These are phyloP conservation scores for Sebastes matsubarae DNA, from an alignment of 2,797 vertebrate species.

Conservation along the genomic window DNA sequence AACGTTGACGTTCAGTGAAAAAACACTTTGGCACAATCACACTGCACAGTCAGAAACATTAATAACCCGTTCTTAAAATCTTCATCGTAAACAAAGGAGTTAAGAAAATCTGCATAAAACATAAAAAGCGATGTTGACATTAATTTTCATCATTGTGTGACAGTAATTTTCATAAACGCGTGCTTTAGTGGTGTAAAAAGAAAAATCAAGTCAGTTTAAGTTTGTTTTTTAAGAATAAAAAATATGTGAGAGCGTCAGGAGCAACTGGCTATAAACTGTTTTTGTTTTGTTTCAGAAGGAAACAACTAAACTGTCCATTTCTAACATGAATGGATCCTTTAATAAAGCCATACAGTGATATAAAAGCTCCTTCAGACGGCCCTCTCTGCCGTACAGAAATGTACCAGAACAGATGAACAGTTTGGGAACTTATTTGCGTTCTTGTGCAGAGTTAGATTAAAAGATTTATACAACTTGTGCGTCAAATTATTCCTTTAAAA, in stretches of 20 bases:
- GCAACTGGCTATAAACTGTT: not conserved
- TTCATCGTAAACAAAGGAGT: not conserved
- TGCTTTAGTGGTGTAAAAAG: conserved; percentile 2
- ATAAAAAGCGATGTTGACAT: not conserved
- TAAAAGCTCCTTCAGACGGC: not conserved
- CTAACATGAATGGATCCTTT: not conserved
- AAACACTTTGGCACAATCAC: conserved; percentile 37
- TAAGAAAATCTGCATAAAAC: not conserved
- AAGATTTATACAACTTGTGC: not conserved
- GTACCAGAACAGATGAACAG: not conserved
- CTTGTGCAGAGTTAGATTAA: not conserved
- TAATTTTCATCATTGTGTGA: not conserved
- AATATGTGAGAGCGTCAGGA: not conserved
- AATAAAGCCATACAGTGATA: not conserved
- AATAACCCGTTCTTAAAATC: not conserved
- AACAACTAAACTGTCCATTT: not conserved
- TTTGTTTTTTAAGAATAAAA: not conserved
- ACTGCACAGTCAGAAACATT: not conserved
- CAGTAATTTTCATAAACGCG: not conserved
- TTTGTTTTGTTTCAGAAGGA: not conserved
- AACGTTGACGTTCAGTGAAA: not conserved
- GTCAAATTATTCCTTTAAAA: conserved; percentile 10
- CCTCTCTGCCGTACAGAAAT: no score
- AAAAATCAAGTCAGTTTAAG: not conserved
- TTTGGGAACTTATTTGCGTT: not conserved